Evolutionary conservation across 2,888 invertebrate species (phyloP), one percentile per base, ranked within the genome.

Genomic region (Aporophyla lueneburgensis): DNA sequence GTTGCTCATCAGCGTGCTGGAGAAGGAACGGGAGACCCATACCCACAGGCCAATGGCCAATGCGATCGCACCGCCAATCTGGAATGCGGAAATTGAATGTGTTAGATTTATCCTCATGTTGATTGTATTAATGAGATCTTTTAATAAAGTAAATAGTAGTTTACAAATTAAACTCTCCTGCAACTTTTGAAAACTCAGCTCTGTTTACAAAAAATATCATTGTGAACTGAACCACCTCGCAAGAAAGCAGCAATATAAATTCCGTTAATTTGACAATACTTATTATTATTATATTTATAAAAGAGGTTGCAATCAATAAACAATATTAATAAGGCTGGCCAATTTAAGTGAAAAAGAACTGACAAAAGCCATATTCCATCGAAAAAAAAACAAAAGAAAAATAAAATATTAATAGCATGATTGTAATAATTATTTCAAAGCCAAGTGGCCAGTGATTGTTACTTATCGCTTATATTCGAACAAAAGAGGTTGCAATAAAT

Each of bases 11-110:
- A 99, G 96, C 87, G 98, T 98, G 91, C 98, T 98, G 84, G 99
- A 97, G 93, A 98, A 98, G 56, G 98, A 98, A 85, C 98, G 98
- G 90, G 99, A 98, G 67, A 98, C 97, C 89, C 99, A 97, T 49
- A 99, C 98, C 98, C 99, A 99, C 73, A 98, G 97, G 24, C 98
- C 98, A 63, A 99, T 95, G 1, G 97, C 98, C 27, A 99, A 97
- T n/a, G 95, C 98, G 46, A 97, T 93, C 2, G 98, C 94, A 49
- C 99, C 99, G 40, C 98, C 98, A 85, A 99, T 92, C 99, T 99
- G 91, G 27, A 95, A 94, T 84, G n/a, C n/a, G 7, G 4, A 77
- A 65, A 43, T 53, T 19, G 19, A 1, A 14, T 24, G 14, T 14
- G 16, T 75, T 78, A 46, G 16, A 12, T 56, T 33, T 33, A 16